Base-by-base conservation (phyloP, 2,888 invertebrate species). In the Xylota segnis region DNA sequence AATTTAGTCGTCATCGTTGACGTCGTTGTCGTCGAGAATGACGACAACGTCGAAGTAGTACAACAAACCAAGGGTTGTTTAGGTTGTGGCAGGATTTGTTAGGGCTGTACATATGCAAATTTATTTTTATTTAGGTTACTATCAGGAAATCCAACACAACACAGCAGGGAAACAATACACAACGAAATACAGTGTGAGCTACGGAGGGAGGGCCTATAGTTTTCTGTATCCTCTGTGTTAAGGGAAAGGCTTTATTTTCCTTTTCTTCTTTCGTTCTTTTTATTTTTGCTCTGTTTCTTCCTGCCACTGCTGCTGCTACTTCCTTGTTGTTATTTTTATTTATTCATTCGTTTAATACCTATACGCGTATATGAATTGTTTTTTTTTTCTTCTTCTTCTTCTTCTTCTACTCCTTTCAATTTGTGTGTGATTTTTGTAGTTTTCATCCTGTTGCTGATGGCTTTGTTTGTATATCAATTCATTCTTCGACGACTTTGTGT, bases 71-170 rank as follows among this genome's bases (percentile, higher is more conserved):
- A 58, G 74, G 63, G 59, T 74, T 79, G 68, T 58, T 83, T 63
- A 68, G 83, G 54, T 50, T 70, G 75, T 83, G 77, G 83, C 65
- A 66, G 65, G 77, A 83, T 77, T 83, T 77, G 83, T 83, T 83
- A 47, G 83, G 52, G 65, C 77, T 77, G 66, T 75, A 52, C 81
- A 66, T 81, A 84, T 84, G 84, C 65, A 81, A 75, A 84, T 84
- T 84, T 75, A 75, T 81, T 84, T 81, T 84, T 84, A 84, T 84
- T 84, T 84, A 66, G 84, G 84, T 84, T 84, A 84, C 75, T 81
- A 75, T 84, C 75, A 84, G 84, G 84, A 81, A 81, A 84, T 81
- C 79, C 75, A 81, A 81, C 79, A 84, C n/a, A n/a, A n/a, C 84
- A 84, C 84, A 79, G 72, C 74, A 65, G 71, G 81, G 59, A 63